Evolutionary conservation across 2,797 vertebrate species (phyloP), one percentile per base, ranked within the genome.

Genomic region (Notamacropus eugenii): DNA sequence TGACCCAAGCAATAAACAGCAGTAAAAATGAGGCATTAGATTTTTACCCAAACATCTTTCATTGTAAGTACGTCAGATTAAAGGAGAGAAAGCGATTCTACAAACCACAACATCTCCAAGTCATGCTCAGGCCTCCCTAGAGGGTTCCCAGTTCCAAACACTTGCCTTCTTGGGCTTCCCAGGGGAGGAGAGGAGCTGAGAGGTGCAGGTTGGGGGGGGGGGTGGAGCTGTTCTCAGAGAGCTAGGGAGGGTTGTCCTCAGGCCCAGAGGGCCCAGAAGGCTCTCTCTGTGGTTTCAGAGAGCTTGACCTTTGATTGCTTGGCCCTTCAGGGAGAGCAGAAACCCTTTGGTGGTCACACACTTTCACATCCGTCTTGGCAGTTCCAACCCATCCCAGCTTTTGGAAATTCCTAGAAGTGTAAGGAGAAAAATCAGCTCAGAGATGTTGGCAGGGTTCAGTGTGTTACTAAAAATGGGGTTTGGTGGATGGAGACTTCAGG

Each of bases 331-430:
- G 56, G 95, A 28, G 50, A 58, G 56, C 19, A 92, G 59, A 55
- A 95, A 55, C 90, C 94, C 93, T 93, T 93, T 22, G 52, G 59
- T 22, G 87, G 94, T 96, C 95, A 93, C 56, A 92, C 96, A 96
- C 34, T 12, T 67, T 57, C 96, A 93, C 92, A 93, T 82, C 87
- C 93, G 5, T 90, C 96, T 96, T 97, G 97, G 98, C 97, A 95
- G 93, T 90, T 92, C 16, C 22, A 91, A 90, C 92, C 50, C 40
- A 55, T 54, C 55, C 16, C 46, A 34, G n/a, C 67, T 97, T 93
- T 93, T 74, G 59, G 96, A 96, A 97, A 97, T 97, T 98, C 98
- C 98, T 98, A 97, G 97, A 98, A 97, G 97, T 97, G 97, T 97
- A 92, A 97, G 96, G 97, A 96, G 95, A 95, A 87, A 96, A 96